Conservation (phyloP, 2,113 vertebrate species). For the Hiodon tergisus region DNA sequence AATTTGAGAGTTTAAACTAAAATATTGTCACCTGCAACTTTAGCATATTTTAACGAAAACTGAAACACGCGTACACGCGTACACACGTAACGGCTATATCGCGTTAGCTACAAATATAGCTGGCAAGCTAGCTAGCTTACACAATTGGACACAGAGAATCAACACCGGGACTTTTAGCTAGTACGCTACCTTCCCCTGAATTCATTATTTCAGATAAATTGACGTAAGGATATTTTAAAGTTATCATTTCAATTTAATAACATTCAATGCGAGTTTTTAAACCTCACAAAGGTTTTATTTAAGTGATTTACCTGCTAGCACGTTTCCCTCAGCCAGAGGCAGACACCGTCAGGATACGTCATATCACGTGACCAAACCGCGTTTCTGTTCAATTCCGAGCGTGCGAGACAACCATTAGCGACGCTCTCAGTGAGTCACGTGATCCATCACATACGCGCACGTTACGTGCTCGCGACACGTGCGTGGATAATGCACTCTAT, state of each 20-base stretch:
- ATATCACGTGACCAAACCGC: conserved; percentile 56
- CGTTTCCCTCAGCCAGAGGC: conserved; percentile 65
- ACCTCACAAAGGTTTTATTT: conserved; percentile 10
- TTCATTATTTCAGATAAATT: background rate
- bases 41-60: background rate
- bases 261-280: background rate
- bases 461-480: background rate
- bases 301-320: conserved; percentile 64
- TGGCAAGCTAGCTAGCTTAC: conserved; percentile 6
- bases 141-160: background rate
- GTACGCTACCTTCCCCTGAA: background rate
- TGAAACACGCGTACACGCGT: background rate
- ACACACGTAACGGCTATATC: background rate
- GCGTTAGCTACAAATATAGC: conserved; percentile 1
- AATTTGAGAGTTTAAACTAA: too few relatives aligned
- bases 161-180: background rate
- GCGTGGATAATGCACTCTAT: too few relatives aligned
- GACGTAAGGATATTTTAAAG: too few relatives aligned
- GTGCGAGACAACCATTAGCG: conserved; percentile 18
- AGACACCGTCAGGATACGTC: conserved; percentile 55
- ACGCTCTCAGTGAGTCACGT: background rate
- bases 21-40: too few relatives aligned
- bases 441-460: background rate
- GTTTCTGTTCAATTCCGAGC: conserved; percentile 44
- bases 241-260: background rate